Evolutionary conservation across 2,113 vertebrate species (phyloP), one percentile per base, ranked within the genome.

Genomic region (Cromileptes altivelis): DNA sequence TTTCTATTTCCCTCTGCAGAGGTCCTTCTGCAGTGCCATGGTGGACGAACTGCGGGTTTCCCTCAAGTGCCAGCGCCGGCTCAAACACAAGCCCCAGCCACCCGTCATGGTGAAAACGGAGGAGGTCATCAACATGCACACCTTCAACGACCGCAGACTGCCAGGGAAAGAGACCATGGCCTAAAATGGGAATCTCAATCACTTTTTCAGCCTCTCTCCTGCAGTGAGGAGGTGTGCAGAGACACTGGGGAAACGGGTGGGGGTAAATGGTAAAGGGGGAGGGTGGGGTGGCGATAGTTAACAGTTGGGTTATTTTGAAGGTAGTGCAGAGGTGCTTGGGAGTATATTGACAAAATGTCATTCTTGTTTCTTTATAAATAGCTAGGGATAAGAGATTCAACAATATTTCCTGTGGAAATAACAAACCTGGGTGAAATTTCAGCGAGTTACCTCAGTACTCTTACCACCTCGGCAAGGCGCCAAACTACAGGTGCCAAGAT

Each of bases 331-430:
- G 84, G 57, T 89, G 93, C 90, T 96, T 96, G 95, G 97, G 95
- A 80, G 82, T 79, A 72, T 96, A 96, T 94, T 97, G 96, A 97
- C 94, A 94, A 95, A 96, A 96, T 97, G 95, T 96, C 94, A 91
- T 96, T 95, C 91, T 93, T 93, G 94, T 96, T 93, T 95, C 93
- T 96, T 96, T 97, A 96, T 95, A 96, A 96, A 95, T 97, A 97
- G 96, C 94, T 94, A 96, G 95, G 96, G 76, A 96, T 96, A 96
- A 91, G 83, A 89, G 85, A 90, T 90, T 88, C 91, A 91, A 92
- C 91, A 90, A 97, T 99, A 97, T 99, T 99, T 99, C 98, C 98
- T 99, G 98, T 99, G 98, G 98, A 99, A 99, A 99, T 99, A 94
- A 97, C 97, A 96, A 97, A 97, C 95, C 95, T 96, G 97, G 97